Base-by-base conservation (phyloP, 2,888 invertebrate genomes). In the Tetropium fuscum region DNA sequence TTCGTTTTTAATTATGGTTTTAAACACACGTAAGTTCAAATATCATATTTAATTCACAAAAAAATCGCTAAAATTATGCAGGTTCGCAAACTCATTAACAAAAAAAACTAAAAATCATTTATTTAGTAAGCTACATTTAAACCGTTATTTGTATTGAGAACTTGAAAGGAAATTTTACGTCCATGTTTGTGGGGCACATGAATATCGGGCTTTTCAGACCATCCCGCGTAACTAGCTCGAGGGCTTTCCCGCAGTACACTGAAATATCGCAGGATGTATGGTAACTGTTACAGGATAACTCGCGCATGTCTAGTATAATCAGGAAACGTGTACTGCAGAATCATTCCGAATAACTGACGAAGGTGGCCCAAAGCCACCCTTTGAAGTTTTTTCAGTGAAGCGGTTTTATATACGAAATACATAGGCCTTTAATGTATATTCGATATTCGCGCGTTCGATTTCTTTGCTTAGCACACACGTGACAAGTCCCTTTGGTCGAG, bases 1-100 rank as follows among this genome's bases (percentile, higher is more conserved):
- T 78, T 81, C 81, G 81, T 81, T 74, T 78, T 80, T 63, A 60
- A 55, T 30, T 34, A 60, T 47, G 11, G 11, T 30, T 38, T 13
- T 11, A 34, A 40, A 7, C 18, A 51, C 51, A 20, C 45, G 34
- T 30, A 38, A 55, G 54, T 38, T 60, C 47, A 27, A 34, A 36
- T 54, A 38, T 25, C 47, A 47, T 47, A 16, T 7, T 7, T 3
- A 3, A 25, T 15, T 8, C 43, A 25, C 25, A 11, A 10, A 25
- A 15, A 18, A 47, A 10, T 13, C 20, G 4, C 32, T 18, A n/a
- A 47, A 47, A 32, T 11, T 20, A 34, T 20, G 11, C 13, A 38
- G 44, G 49, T 44, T 10, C 6, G 2, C 20, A n/a, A 44, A 10
- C 18, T n/a, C 5, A 18, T 15, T 10, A 44, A 54, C 48, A 49